Evolutionary conservation across 1,140 invertebrate species (phyloP).

Genomic region (Drosophila bifasciata): DNA sequence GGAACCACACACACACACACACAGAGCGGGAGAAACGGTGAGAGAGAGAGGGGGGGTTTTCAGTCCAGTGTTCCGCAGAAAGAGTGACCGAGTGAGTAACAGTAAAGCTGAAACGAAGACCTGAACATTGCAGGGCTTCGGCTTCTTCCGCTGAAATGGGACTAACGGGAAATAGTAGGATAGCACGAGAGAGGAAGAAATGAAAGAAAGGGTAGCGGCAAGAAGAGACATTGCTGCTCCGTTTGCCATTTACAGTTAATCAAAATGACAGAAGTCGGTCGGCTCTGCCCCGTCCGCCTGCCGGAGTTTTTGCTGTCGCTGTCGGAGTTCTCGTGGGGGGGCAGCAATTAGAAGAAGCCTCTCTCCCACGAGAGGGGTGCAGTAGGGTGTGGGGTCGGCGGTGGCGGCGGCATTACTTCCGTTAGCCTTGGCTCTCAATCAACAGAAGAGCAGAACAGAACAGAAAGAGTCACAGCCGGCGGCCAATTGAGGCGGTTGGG

Average conservation of each 20-base stretch:
- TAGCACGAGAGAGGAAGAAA: not conserved
- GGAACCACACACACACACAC: slow-evolving; percentile 24
- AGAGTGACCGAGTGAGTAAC: slow-evolving; percentile 7
- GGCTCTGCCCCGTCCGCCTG: not conserved
- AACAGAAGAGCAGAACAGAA: slow-evolving; percentile 22
- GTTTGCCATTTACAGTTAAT: slow-evolving; percentile 66
- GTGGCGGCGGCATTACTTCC: slow-evolving; percentile 50
- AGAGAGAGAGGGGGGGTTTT: not conserved
- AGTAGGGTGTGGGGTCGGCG: slow-evolving; percentile 7
- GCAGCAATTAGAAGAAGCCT: not conserved
- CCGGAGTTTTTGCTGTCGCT: not conserved
- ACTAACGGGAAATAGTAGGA: slow-evolving; percentile 17
- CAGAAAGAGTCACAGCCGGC: slow-evolving; percentile 15
- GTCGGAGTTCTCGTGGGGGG: not conserved
- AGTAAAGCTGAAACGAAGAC: slow-evolving; percentile 16
- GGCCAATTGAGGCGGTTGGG: slow-evolving; percentile 33
- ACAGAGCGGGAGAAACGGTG: slow-evolving; percentile 12
- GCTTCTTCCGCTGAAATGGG: slow-evolving; percentile 19
- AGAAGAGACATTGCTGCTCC: slow-evolving; percentile 1
- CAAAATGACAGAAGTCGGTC: slow-evolving; percentile 63
- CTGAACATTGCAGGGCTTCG: slow-evolving; percentile 15
- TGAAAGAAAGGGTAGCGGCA: not conserved
- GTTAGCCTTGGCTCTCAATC: slow-evolving; percentile 79
- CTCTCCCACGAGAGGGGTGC: no score
- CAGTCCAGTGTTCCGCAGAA: not conserved